Conservation (phyloP, 2,113 vertebrate genomes). For the Aldabrachelys gigantea region DNA sequence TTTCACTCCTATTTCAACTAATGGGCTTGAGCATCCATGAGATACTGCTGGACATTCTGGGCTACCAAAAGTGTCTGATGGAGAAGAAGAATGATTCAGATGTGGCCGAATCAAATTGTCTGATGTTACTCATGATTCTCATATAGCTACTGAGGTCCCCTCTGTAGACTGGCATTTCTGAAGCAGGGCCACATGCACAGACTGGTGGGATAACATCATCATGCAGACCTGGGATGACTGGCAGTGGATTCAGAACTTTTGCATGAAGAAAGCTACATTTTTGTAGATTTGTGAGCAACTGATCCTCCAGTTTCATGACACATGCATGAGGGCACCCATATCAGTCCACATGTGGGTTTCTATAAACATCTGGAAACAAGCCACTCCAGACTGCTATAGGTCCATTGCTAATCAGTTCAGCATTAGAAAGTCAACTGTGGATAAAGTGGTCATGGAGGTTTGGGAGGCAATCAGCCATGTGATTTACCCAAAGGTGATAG, state of each 20-base stretch:
- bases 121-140: neutral
- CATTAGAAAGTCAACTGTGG: neutral
- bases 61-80: neutral
- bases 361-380: neutral
- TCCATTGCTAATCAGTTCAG: neutral
- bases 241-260: neutral
- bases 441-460: neutral
- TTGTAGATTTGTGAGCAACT: neutral
- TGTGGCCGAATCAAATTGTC: neutral
- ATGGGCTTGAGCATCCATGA: neutral
- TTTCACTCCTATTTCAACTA: neutral
- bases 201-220: neutral
- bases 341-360: neutral
- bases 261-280: neutral
- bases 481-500: neutral
- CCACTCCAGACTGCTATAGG: neutral
- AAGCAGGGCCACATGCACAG: neutral
- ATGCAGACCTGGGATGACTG: neutral
- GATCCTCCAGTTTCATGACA: neutral
- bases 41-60: neutral
- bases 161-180: neutral
- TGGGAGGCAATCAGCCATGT: neutral
- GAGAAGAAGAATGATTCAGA: neutral
- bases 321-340: neutral
- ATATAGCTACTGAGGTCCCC: neutral